Percentiles rank a stretch among this genome's conserved stretches.
Evolutionary conservation across 2,888 invertebrate genomes (phyloP).

Genomic region (Eupithecia centaureata): DNA sequence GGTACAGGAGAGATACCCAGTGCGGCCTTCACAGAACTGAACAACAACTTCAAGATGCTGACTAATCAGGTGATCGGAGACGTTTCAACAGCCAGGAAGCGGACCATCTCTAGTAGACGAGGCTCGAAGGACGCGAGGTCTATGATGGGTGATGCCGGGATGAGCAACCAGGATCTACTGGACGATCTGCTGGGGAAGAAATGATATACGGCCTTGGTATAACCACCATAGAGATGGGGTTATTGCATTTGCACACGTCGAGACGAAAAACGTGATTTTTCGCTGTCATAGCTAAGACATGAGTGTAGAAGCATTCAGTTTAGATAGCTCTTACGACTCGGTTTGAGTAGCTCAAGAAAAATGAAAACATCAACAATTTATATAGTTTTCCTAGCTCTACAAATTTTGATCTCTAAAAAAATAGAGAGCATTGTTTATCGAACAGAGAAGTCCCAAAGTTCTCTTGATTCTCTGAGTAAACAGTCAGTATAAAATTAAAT

Average conservation of each 20-base stretch:
- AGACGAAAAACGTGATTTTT: not conserved
- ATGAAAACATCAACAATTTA: too few relatives aligned
- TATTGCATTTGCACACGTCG: not conserved
- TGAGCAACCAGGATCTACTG: conserved; percentile 75
- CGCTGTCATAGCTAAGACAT: not conserved
- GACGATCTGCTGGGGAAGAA: conserved; percentile 76
- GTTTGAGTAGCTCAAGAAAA: too few relatives aligned
- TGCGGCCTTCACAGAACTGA: conserved; percentile 65
- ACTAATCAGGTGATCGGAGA: conserved; percentile 68
- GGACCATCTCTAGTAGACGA: conserved; percentile 64
- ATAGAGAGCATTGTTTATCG: not conserved
- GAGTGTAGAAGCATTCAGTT: not conserved
- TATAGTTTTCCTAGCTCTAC: not conserved
- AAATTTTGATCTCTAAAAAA: not conserved
- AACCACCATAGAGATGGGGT: conserved; percentile 2
- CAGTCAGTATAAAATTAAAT: not conserved
- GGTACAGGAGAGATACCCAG: conserved; percentile 63
- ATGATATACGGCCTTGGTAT: conserved; percentile 59
- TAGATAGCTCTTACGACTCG: not conserved
- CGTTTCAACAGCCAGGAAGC: conserved; percentile 53
- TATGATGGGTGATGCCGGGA: conserved; percentile 67
- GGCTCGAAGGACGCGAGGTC: conserved; percentile 56
- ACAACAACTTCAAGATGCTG: conserved; percentile 75
- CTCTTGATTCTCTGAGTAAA: not conserved
- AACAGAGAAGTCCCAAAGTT: not conserved